Evolutionary conservation across 2,797 vertebrate species (phyloP).

Genomic region (Eurystomus glaucurus): DNA sequence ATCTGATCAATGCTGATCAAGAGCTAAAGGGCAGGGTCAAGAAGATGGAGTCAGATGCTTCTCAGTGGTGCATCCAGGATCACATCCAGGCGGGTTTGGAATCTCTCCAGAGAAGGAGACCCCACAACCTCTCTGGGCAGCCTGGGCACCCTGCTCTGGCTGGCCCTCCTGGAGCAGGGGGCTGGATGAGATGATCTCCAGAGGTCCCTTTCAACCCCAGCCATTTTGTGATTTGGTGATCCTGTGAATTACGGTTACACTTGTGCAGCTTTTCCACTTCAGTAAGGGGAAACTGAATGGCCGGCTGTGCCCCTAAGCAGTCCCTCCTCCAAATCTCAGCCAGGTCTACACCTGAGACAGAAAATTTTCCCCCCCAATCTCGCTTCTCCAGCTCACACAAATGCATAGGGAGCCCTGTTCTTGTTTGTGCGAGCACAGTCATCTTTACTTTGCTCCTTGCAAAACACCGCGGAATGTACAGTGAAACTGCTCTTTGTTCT

Average conservation of each 20-base stretch:
- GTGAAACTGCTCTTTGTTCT: background rate
- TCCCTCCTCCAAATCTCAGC: background rate
- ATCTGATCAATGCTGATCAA: background rate
- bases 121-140: too few species aligned
- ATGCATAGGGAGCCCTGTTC: accelerated
- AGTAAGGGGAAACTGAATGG: background rate
- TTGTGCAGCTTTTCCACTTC: background rate
- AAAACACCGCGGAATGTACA: background rate
- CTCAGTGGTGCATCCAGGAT: background rate
- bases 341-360: background rate
- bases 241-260: background rate
- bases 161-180: background rate
- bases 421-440: background rate
- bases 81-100: too few species aligned
- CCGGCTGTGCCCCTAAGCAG: background rate
- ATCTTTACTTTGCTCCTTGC: background rate
- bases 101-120: too few species aligned
- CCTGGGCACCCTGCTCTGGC: background rate
- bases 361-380: background rate
- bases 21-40: background rate
- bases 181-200: background rate
- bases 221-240: background rate
- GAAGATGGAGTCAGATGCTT: background rate
- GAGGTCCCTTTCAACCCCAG: background rate
- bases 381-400: background rate